phyloP scores from a whole-genome alignment of 2,888 invertebrate genomes.

The Ptychoptera contaminata region DNA sequence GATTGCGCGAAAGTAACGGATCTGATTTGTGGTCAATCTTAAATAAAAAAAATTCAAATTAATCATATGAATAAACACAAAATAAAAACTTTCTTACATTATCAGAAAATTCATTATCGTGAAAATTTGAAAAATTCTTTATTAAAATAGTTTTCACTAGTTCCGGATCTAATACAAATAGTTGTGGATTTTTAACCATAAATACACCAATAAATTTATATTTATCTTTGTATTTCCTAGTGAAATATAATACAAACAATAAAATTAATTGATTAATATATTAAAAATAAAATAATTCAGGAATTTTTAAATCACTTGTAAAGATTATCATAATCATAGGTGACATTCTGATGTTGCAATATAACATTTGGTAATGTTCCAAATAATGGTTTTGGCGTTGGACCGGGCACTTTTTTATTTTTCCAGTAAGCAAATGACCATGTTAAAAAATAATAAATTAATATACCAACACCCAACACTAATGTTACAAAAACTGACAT shows the following conservation, averaged over 20 bases:
- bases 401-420: slow-evolving; percentile 18
- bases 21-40: slow-evolving; percentile 29
- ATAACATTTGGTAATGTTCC: slow-evolving; percentile 17
- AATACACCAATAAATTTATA: slow-evolving; percentile 30
- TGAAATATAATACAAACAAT: neutral
- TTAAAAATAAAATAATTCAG: neutral
- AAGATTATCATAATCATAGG: slow-evolving; percentile 18
- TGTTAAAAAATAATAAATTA: slow-evolving; percentile 12
- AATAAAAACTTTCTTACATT: slow-evolving; percentile 1
- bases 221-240: slow-evolving; percentile 18
- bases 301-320: slow-evolving; percentile 17
- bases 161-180: slow-evolving; percentile 25
- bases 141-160: slow-evolving; percentile 26
- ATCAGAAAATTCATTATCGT: slow-evolving; percentile 15
- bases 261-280: slow-evolving; percentile 10
- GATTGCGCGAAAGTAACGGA: slow-evolving; percentile 32
- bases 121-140: slow-evolving; percentile 28
- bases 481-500: neutral
- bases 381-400: slow-evolving; percentile 17
- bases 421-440: slow-evolving; percentile 20
- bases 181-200: slow-evolving; percentile 20
- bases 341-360: slow-evolving; percentile 12
- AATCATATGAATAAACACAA: neutral
- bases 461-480: neutral
- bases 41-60: slow-evolving; percentile 7